Evolutionary conservation across 2,113 vertebrate genomes (phyloP).

Genomic region (Melospiza georgiana): DNA sequence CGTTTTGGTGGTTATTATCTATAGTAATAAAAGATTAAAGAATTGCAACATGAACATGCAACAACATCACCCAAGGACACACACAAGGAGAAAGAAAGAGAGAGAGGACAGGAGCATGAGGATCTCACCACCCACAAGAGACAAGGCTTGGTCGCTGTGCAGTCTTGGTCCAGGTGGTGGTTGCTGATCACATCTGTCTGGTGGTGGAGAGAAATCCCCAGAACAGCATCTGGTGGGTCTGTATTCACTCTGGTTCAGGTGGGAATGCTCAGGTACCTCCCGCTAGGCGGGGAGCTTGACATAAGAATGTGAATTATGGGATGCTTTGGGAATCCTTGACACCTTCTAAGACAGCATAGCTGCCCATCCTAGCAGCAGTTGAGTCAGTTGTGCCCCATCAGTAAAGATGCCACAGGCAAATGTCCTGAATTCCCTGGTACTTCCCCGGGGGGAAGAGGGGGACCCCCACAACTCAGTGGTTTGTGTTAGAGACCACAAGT

Average conservation of each 20-base stretch:
- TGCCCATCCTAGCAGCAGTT: not conserved
- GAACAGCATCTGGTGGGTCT: not conserved
- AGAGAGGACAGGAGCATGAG: not conserved
- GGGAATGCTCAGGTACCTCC: not conserved
- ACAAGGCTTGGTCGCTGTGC: not conserved
- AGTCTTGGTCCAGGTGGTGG: not conserved
- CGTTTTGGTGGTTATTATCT: not conserved
- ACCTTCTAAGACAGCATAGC: not conserved
- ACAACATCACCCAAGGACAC: not conserved
- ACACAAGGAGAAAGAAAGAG: not conserved
- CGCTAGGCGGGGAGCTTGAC: rapidly evolving
- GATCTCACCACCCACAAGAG: not conserved
- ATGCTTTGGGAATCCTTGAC: not conserved
- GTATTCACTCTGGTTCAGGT: not conserved
- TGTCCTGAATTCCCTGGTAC: not conserved
- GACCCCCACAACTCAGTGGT: not conserved
- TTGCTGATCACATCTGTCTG: not conserved
- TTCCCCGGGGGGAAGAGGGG: rapidly evolving
- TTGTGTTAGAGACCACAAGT: not conserved
- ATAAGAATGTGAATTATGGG: not conserved
- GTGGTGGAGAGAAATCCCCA: not conserved
- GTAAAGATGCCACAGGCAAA: not conserved
- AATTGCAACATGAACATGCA: not conserved
- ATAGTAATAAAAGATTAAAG: not conserved
- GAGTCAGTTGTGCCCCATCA: not conserved